Evolutionary conservation across 2,888 invertebrate species (phyloP).

Genomic region (Atethmia centrago): DNA sequence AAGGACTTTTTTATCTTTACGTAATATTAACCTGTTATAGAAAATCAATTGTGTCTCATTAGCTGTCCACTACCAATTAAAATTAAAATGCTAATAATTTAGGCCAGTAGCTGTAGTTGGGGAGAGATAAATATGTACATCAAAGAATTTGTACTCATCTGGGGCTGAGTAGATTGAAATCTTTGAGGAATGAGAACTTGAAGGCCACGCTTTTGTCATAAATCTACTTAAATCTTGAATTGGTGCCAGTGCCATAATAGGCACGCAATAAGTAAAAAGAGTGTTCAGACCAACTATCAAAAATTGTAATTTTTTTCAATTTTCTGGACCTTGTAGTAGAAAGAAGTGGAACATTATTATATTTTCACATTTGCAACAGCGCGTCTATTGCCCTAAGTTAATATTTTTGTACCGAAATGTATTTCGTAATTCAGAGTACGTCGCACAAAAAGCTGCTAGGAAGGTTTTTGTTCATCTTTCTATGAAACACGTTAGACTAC

Average conservation of each 20-base stretch:
- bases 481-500: conserved; percentile 37
- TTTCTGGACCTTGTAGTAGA: neutral
- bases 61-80: too few relatives aligned
- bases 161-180: neutral
- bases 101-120: too few relatives aligned
- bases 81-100: neutral
- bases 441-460: conserved; percentile 22
- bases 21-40: neutral
- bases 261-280: neutral
- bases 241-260: neutral
- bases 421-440: conserved; percentile 35
- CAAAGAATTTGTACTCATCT: neutral
- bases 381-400: conserved; percentile 21
- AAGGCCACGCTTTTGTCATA: neutral
- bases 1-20: neutral
- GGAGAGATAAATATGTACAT: neutral
- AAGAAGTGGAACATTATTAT: conserved; percentile 12
- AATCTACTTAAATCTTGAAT: neutral
- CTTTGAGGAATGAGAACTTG: neutral
- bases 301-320: neutral
- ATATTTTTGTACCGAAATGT: conserved; percentile 20
- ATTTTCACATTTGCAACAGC: conserved; percentile 23
- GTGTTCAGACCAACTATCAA: neutral
- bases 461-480: conserved; percentile 38
- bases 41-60: too few relatives aligned